Evolutionary conservation across 2,888 invertebrate species (phyloP), one percentile per base, ranked within the genome.

Genomic region (Drosophila acutilabella): DNA sequence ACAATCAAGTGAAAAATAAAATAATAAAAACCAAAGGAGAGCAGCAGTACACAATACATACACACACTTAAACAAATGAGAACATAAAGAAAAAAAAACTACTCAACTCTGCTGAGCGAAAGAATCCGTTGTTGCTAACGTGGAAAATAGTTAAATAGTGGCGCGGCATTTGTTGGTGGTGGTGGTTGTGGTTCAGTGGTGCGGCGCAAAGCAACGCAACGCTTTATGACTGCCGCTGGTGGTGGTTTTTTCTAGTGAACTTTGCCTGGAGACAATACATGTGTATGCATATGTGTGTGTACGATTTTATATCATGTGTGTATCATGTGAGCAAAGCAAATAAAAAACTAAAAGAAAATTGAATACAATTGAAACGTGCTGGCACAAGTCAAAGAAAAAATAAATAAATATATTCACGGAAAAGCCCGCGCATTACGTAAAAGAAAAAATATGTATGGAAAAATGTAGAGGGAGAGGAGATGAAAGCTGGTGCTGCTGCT

Each of bases 51-150:
- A 33, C 36, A 36, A 36, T 8, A 30, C 42, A 54, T 30, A 18
- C 75, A 64, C 57, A 62, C 50, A 47, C 40, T 50, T 42, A 20
- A 51, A 26, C 36, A 57, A 58, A 47, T 59, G 66, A 65, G 30
- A 68, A 60, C 59, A 58, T 40, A 64, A 62, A 18, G 18, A 20
- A 20, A 20, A 20, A 20, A 53, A 62, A 52, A 66, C 30, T 47
- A 67, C 42, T 50, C 42, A 58, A 54, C 54, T 50, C 59, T 38
- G 42, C 56, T 26, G 41, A 54, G 50, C 14, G 65, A 73, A 57
- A 68, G 66, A 67, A 71, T 75, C 64, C 73, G 73, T 74, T 78
- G 80, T 90, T 89, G 88, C 88, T 81, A 88, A 90, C 89, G 75
- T 88, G 75, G 71, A 74, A 81, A 78, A 81, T 88, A 82, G 87